These are phyloP conservation scores for Lissonota sp. DNA, from an alignment of 2,888 invertebrate genomes.

Conservation along the genomic window DNA sequence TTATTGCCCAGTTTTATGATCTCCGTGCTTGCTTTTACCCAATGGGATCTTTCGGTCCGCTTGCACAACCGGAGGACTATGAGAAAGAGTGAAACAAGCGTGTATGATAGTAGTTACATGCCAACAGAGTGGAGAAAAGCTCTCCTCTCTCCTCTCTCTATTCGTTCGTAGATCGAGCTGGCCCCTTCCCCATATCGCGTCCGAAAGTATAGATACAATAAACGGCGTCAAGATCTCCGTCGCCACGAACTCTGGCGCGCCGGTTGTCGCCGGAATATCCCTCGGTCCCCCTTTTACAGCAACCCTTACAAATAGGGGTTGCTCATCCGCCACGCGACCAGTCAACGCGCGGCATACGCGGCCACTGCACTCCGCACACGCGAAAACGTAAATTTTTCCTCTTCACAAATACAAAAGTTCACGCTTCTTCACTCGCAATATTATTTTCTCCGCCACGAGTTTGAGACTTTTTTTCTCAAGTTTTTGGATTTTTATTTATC, in stretches of 20 bases:
- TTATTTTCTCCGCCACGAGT: not conserved
- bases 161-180: slow-evolving; percentile 38
- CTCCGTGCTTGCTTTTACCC: too few relatives aligned
- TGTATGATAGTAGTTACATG: not conserved
- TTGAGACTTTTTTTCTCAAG: too few relatives aligned
- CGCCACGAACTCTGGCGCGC: slow-evolving; percentile 76
- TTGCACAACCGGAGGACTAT: too few relatives aligned
- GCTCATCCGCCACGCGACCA: slow-evolving; percentile 69
- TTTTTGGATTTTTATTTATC: too few relatives aligned
- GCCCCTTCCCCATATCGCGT: slow-evolving; percentile 30
- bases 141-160: slow-evolving; percentile 35
- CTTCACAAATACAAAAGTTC: not conserved
- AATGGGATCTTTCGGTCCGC: too few relatives aligned
- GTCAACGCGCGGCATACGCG: slow-evolving; percentile 64
- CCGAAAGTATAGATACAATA: slow-evolving; percentile 68
- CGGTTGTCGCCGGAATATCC: slow-evolving; percentile 75
- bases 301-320: slow-evolving; percentile 76
- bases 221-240: slow-evolving; percentile 80
- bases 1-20: too few relatives aligned
- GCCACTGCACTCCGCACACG: slow-evolving; percentile 49
- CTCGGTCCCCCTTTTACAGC: slow-evolving; percentile 56
- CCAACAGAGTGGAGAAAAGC: slow-evolving; percentile 39
- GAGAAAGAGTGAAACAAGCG: not conserved
- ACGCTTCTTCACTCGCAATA: not conserved
- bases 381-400: not conserved